Evolutionary conservation across 2,888 invertebrate genomes (phyloP).

Genomic region (Eulithis prunata): DNA sequence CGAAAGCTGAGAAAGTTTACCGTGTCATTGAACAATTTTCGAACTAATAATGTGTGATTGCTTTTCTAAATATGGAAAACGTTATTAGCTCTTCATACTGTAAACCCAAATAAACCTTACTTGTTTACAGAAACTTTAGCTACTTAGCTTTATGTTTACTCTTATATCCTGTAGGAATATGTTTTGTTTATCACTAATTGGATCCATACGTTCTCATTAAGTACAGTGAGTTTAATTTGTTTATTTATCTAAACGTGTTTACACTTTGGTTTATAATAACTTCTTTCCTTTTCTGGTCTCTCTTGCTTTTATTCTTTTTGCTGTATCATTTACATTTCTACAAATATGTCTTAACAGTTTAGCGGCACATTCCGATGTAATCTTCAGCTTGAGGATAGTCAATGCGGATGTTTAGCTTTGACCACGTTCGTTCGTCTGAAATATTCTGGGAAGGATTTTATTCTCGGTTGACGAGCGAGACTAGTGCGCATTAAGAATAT

Average conservation of each 20-base stretch:
- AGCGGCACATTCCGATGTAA: slow-evolving; percentile 45
- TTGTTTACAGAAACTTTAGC: slow-evolving; percentile 48
- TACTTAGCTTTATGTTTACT: slow-evolving; percentile 50
- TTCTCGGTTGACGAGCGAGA: slow-evolving; percentile 19
- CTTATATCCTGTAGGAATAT: slow-evolving; percentile 37
- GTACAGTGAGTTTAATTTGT: slow-evolving; percentile 21
- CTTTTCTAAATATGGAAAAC: slow-evolving; percentile 6
- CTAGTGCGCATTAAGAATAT: slow-evolving; percentile 27
- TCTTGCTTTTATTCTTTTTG: neutral
- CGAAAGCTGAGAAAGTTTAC: neutral
- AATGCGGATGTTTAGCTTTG: slow-evolving; percentile 43
- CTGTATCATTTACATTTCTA: slow-evolving; percentile 9
- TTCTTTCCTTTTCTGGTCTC: neutral
- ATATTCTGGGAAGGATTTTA: slow-evolving; percentile 41
- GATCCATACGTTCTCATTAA: slow-evolving; percentile 30
- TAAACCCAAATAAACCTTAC: slow-evolving; percentile 31
- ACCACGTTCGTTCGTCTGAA: slow-evolving; percentile 33
- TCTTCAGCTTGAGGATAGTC: slow-evolving; percentile 43
- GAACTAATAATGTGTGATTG: slow-evolving; percentile 4
- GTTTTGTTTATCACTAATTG: slow-evolving; percentile 34
- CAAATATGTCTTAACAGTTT: slow-evolving; percentile 36
- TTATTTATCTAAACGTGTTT: slow-evolving; percentile 17
- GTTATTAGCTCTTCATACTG: slow-evolving; percentile 15
- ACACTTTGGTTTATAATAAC: slow-evolving; percentile 8
- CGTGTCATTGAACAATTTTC: neutral